Evolutionary conservation across 2,113 vertebrate species (phyloP).

Genomic region (Balaenoptera acutorostrata): DNA sequence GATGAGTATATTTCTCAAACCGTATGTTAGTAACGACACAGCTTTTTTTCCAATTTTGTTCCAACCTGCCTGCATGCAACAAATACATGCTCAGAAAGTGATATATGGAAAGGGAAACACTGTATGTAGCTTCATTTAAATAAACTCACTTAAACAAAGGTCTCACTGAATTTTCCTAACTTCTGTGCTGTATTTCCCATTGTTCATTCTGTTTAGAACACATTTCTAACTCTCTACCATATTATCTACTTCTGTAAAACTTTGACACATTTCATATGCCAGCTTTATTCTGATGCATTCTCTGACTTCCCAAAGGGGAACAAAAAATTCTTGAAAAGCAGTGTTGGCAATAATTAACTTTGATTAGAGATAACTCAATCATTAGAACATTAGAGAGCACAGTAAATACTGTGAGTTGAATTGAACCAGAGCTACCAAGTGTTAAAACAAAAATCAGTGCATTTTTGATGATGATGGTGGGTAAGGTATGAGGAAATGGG

Average conservation of each 20-base stretch:
- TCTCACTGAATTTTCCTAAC: neutral
- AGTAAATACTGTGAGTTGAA: neutral
- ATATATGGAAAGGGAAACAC: neutral
- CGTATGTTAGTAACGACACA: accelerated
- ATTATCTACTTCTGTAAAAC: neutral
- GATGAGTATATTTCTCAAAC: neutral
- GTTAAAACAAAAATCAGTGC: neutral
- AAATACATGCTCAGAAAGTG: neutral
- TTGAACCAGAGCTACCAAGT: neutral
- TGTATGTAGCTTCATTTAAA: neutral
- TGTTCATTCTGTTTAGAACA: neutral
- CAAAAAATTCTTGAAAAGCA: neutral
- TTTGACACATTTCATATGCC: neutral
- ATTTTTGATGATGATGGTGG: neutral
- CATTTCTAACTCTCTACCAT: neutral
- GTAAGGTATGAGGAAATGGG: neutral
- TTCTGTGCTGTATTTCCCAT: neutral
- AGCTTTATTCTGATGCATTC: neutral
- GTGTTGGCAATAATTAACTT: neutral
- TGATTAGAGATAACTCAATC: neutral
- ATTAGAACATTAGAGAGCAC: neutral
- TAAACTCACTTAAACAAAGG: neutral
- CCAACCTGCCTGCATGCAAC: neutral
- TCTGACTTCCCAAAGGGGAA: neutral
- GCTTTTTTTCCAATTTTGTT: neutral